Evolutionary conservation across 1,140 invertebrate species (phyloP).

Genomic region (Mactra quadrangularis): DNA sequence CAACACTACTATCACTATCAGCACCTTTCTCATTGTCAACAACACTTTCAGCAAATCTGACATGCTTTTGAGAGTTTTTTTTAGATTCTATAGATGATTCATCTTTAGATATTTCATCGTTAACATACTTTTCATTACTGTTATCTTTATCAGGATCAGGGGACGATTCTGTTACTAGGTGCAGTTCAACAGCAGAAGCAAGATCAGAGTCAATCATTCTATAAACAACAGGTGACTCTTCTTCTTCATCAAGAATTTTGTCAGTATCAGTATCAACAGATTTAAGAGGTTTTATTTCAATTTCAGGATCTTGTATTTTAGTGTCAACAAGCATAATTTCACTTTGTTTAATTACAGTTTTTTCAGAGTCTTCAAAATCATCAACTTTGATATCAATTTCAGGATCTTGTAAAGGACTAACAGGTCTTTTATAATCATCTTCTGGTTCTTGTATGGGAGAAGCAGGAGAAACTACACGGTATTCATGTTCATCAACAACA

Average conservation of each 20-base stretch:
- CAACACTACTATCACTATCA: slow-evolving; percentile 23
- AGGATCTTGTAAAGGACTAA: slow-evolving; percentile 44
- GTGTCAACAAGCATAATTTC: background rate
- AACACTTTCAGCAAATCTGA: slow-evolving; percentile 44
- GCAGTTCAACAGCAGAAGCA: too few relatives aligned
- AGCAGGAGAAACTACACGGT: slow-evolving; percentile 39
- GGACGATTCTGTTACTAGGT: background rate
- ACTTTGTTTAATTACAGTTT: background rate
- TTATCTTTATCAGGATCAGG: background rate
- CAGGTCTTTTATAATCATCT: slow-evolving; percentile 29
- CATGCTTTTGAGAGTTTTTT: slow-evolving; percentile 10
- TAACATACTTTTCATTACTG: background rate
- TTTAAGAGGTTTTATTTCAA: background rate
- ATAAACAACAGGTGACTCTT: too few relatives aligned
- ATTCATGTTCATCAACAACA: slow-evolving; percentile 45
- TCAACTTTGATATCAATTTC: slow-evolving; percentile 43
- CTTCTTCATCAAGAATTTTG: too few relatives aligned
- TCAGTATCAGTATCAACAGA: too few relatives aligned
- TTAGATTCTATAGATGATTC: too few relatives aligned
- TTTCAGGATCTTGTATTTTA: slow-evolving; percentile 17
- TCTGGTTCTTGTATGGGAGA: slow-evolving; percentile 49
- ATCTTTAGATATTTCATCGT: background rate
- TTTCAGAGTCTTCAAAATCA: background rate
- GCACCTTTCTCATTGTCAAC: slow-evolving; percentile 45
- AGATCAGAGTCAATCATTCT: too few relatives aligned